These are phyloP conservation scores for Rhagonycha fulva DNA, from an alignment of 2,888 invertebrate genomes.

Conservation along the genomic window DNA sequence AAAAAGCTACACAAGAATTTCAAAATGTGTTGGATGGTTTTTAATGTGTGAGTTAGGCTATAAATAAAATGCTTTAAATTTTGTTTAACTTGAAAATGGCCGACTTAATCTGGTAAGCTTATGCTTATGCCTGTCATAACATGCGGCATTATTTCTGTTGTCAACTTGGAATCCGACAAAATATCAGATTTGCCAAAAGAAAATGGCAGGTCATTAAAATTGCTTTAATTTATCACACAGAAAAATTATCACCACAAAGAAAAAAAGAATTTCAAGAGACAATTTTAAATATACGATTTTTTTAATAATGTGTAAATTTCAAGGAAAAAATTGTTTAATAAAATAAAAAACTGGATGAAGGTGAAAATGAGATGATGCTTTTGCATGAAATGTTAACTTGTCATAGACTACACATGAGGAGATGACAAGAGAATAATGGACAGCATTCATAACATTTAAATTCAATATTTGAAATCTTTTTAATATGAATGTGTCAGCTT, in stretches of 20 bases:
- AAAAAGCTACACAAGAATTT: neutral
- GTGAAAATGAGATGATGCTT: constrained; percentile 14
- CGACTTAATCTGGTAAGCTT: constrained; percentile 21
- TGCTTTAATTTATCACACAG: neutral
- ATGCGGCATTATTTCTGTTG: neutral
- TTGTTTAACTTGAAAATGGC: constrained; percentile 26
- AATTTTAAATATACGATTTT: neutral
- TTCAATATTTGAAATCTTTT: constrained; percentile 20
- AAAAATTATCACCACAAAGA: neutral
- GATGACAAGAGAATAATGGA: constrained; percentile 24
- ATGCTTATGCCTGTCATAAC: neutral
- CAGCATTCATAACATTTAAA: constrained; percentile 25
- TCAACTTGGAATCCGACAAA: constrained; percentile 1
- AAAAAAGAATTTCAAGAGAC: neutral
- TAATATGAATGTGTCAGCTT: constrained; percentile 23
- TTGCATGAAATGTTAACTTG: constrained; percentile 12
- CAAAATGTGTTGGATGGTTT: neutral
- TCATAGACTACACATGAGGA: constrained; percentile 19
- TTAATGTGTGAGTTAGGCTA: constrained; percentile 13
- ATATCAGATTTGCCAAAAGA: constrained; percentile 5
- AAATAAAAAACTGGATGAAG: constrained; percentile 12
- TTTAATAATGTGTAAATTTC: neutral
- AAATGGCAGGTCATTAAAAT: constrained; percentile 12
- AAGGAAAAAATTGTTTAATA: neutral
- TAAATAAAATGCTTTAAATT: constrained; percentile 25